Conservation (phyloP, 2,797 vertebrate species). For the Sebastolobus altivelis region DNA sequence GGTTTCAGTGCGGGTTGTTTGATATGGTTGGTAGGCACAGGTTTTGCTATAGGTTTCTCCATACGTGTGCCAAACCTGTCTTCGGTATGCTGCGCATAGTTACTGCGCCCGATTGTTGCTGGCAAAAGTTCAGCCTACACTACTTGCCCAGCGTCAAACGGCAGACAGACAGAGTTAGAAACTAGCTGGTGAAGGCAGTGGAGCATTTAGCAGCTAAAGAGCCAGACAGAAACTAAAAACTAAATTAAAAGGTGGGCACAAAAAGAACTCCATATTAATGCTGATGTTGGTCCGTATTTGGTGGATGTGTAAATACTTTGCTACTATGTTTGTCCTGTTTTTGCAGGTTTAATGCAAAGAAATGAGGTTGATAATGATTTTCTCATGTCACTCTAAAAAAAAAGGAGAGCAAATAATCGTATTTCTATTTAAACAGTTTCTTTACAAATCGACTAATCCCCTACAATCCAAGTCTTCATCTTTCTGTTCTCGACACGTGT, state of each 20-base stretch:
- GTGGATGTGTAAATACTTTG: not conserved
- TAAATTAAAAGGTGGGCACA: too few relatives aligned
- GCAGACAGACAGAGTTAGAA: too few relatives aligned
- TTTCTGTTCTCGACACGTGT: slow-evolving; percentile 26
- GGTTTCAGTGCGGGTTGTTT: not conserved
- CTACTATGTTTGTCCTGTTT: not conserved
- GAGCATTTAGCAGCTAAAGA: too few relatives aligned
- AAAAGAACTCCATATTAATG: too few relatives aligned
- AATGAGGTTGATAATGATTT: not conserved
- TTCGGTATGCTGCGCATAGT: not conserved
- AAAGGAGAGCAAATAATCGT: not conserved
- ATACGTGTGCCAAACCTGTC: rapidly evolving
- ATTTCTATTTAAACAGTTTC: slow-evolving; percentile 2
- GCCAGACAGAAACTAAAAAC: too few relatives aligned
- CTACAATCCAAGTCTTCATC: not conserved
- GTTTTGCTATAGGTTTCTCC: not conserved
- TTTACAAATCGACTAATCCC: slow-evolving; percentile 24
- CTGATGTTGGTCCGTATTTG: too few relatives aligned
- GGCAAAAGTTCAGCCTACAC: too few relatives aligned
- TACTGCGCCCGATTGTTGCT: not conserved
- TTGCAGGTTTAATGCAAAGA: not conserved
- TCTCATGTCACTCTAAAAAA: not conserved
- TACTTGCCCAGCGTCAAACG: too few relatives aligned
- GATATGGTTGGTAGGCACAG: not conserved
- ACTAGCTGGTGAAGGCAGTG: too few relatives aligned